These are phyloP conservation scores for Caenorhabditis zanzibari DNA, from an alignment of 2,888 invertebrate species.

Conservation along the genomic window DNA sequence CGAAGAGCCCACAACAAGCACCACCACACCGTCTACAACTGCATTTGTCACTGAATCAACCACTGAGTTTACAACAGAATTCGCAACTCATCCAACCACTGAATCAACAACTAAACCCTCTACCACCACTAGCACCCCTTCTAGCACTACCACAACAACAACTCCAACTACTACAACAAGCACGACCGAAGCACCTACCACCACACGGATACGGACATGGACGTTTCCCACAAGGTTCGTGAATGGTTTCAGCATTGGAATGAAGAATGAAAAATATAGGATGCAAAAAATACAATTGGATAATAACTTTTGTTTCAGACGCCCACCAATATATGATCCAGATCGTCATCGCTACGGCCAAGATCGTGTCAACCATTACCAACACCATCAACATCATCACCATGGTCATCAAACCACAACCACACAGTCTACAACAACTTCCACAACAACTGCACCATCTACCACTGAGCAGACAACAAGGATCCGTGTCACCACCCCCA, in stretches of 20 bases:
- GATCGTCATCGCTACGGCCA: conserved; percentile 48
- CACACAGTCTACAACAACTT: background rate
- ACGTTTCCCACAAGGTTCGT: conserved; percentile 33
- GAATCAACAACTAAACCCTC: conserved; percentile 19
- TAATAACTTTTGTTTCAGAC: conserved; percentile 10
- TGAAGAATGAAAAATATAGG: background rate
- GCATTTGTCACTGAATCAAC: conserved; percentile 15
- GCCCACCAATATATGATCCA: conserved; percentile 39
- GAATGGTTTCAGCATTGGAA: background rate
- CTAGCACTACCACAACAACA: conserved; percentile 24
- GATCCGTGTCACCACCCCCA: conserved; percentile 39
- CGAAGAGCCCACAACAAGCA: conserved; percentile 11
- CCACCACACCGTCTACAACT: background rate
- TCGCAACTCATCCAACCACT: background rate
- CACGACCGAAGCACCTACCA: conserved; percentile 14
- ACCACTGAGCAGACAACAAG: conserved; percentile 31
- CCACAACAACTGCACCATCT: conserved; percentile 20
- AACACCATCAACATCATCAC: conserved; percentile 53
- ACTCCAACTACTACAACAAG: conserved; percentile 14
- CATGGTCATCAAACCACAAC: conserved; percentile 43
- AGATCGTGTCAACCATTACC: conserved; percentile 39
- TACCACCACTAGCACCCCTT: conserved; percentile 19
- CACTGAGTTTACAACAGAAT: conserved; percentile 1
- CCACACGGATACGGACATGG: conserved; percentile 45
- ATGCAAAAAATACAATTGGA: too few species aligned